These are phyloP conservation scores for Thunnus albacares DNA, from an alignment of 2,797 vertebrate genomes.

Conservation along the genomic window DNA sequence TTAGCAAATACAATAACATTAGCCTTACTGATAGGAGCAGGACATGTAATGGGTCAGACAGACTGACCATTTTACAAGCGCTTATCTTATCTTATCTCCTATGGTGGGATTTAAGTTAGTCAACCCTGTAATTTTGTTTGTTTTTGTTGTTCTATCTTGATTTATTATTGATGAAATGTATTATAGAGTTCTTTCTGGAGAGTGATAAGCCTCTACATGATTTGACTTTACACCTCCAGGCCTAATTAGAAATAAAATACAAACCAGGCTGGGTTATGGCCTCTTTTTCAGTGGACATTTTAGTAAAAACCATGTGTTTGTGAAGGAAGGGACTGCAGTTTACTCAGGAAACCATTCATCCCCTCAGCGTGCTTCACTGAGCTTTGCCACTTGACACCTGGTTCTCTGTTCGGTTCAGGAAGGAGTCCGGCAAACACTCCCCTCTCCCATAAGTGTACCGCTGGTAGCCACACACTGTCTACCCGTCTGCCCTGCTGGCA, in stretches of 20 bases:
- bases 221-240: not conserved
- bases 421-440: constrained; percentile 46
- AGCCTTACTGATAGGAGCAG: too few relatives aligned
- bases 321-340: constrained; percentile 18
- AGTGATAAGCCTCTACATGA: not conserved
- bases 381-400: constrained; percentile 65
- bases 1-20: too few relatives aligned
- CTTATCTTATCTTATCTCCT: too few relatives aligned
- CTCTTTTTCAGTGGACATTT: not conserved
- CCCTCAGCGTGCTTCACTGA: constrained; percentile 28
- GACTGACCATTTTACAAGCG: too few relatives aligned
- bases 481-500: constrained; percentile 80
- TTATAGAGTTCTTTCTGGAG: not conserved
- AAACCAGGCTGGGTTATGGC: not conserved
- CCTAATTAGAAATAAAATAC: constrained; percentile 9
- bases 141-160: not conserved
- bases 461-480: constrained; percentile 66
- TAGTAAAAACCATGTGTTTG: constrained; percentile 20
- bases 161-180: not conserved
- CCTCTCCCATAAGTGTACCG: constrained; percentile 37
- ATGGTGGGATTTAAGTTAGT: not conserved
- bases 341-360: constrained; percentile 43
- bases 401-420: constrained; percentile 64
- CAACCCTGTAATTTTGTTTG: not conserved
- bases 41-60: too few relatives aligned